Evolutionary conservation across 2,113 vertebrate genomes (phyloP), one percentile per base, ranked within the genome.

Genomic region (Mormyrus lacerda): DNA sequence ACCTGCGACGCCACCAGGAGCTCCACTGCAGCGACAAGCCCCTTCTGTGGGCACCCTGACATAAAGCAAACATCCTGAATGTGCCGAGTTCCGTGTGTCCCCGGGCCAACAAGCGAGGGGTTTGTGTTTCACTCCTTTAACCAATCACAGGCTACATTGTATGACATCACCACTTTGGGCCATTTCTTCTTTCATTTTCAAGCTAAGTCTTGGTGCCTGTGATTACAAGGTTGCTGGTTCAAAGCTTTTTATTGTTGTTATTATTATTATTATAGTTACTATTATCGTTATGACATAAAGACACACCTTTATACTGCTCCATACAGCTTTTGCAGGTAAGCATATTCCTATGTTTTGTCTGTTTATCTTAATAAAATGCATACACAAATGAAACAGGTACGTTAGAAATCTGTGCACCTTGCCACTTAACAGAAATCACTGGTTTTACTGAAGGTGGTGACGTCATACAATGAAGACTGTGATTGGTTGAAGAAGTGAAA

Each of bases 1-100:
- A 99, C 92, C 95, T 99, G 93, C 93, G 98, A 91, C 95, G 98
- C 90, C 98, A 99, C 93, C 96, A 97, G 91, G 98, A 99, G 51
- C n/a, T 45, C 11, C 79, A 89, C 39, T 84, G 76, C n/a, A 31
- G 76, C 15, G 1, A 76, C 61, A 35, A 45, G 21, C 2, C 61
- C 61, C 61, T 50, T 13, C 73, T 39, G 73, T 42, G 73, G 35
- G 73, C 35, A 39, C 17, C 11, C 73, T 79, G 4, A 79, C 73
- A 8, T 42, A 31, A 31, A 69, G 2, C n/a, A 11, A 3, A 69
- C 61, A 69, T 31, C 61, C n/a, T 4, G 24, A 27, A 10, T 65
- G 9, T 27, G 21, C 55, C 53, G 53, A 24, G 5, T 8, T 58
- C 19, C 0, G 10, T 24, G 55, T n/a, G 55, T 24, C 7, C 24